Evolutionary conservation across 2,888 invertebrate genomes (phyloP).

Genomic region (Chrysolina oricalcia): DNA sequence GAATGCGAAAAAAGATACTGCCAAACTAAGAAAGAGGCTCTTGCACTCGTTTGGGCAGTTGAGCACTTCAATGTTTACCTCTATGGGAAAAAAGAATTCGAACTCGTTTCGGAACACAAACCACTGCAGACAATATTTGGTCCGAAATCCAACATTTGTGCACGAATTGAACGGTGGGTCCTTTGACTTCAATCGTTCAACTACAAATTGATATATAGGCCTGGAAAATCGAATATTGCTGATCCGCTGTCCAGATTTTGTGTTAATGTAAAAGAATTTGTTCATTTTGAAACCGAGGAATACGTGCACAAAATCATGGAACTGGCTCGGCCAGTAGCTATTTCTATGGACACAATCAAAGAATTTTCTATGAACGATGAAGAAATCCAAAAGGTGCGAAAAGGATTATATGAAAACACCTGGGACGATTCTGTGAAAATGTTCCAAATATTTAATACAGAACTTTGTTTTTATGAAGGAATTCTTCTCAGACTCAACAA

Average conservation of each 20-base stretch:
- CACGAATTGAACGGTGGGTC: conserved; percentile 24
- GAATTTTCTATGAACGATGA: neutral
- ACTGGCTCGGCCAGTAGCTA: neutral
- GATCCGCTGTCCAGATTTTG: conserved; percentile 48
- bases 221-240: conserved; percentile 50
- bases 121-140: too few relatives aligned
- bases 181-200: conserved; percentile 44
- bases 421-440: conserved; percentile 9
- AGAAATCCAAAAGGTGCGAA: conserved; percentile 15
- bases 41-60: too few relatives aligned
- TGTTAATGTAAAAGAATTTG: conserved; percentile 7
- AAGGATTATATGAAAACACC: neutral
- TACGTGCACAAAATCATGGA: too few relatives aligned
- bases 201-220: conserved; percentile 42
- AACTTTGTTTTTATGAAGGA: conserved; percentile 58
- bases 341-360: neutral
- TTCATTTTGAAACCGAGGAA: neutral
- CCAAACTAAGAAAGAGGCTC: too few relatives aligned
- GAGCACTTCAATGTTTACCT: too few relatives aligned
- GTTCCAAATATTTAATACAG: conserved; percentile 52
- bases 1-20: too few relatives aligned
- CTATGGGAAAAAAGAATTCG: too few relatives aligned
- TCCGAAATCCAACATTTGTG: too few relatives aligned
- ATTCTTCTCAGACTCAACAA: conserved; percentile 46
- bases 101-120: too few relatives aligned